phyloP scores from a whole-genome alignment of 2,888 invertebrate genomes.

The Epistrophella euchroma region DNA sequence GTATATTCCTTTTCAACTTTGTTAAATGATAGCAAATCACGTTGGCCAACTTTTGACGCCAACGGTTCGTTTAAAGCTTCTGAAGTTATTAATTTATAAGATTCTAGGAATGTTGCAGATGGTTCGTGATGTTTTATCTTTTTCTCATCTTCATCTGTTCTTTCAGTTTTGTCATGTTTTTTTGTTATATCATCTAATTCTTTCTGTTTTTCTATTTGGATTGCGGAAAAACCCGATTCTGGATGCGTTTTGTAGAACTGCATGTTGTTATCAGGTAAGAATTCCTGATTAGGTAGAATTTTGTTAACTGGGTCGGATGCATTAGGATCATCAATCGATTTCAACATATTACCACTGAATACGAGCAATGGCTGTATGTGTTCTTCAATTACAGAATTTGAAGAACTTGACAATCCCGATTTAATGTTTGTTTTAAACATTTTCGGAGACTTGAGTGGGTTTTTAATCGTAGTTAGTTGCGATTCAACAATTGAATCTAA shows the following conservation, averaged over 20 bases:
- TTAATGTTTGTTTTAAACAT: slow-evolving; percentile 26
- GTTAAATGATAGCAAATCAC: background rate
- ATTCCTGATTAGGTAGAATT: background rate
- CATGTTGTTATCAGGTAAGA: background rate
- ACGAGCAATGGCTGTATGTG: slow-evolving; percentile 48
- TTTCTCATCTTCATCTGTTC: background rate
- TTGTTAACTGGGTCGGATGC: background rate
- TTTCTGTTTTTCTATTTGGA: no score
- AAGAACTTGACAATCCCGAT: background rate
- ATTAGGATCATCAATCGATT: background rate
- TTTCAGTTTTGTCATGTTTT: background rate
- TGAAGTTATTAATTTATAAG: background rate
- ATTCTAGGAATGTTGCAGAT: background rate
- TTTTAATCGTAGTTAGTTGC: background rate
- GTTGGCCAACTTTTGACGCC: background rate
- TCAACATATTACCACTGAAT: slow-evolving; percentile 28
- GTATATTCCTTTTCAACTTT: background rate
- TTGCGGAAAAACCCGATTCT: background rate
- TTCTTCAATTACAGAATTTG: slow-evolving; percentile 35
- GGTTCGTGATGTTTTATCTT: background rate
- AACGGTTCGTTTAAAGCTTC: background rate
- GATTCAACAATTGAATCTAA: background rate
- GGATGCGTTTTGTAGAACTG: background rate
- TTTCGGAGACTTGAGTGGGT: background rate
- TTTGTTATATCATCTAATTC: background rate